Base-by-base conservation (phyloP, 2,797 vertebrate genomes). In the Gambusia yucatana region DNA sequence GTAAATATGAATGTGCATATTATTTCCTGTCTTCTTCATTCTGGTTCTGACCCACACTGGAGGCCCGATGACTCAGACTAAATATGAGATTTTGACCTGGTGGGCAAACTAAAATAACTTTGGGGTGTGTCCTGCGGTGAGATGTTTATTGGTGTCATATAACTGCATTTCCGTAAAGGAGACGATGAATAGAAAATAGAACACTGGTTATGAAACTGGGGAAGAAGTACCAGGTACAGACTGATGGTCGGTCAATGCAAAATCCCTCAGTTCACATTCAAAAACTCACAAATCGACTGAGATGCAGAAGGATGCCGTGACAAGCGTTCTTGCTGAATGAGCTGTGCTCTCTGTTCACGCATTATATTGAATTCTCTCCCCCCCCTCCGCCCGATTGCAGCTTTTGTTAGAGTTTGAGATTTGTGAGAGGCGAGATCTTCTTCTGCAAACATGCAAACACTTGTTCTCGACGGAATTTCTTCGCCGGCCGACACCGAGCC, bases 391-490 rank as follows among this genome's bases (percentile, higher is more conserved):
- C 77, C 87, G 81, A 90, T 90, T 86, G 82, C 77, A 22, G 67
- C 79, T 86, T 88, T 89, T 88, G 84, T 89, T 91, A 82, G 88
- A 87, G 88, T 91, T 91, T 81, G 41, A 89, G 87, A 93, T 92
- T 88, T 91, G 88, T 78, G 73, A 88, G 63, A 76, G 82, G 82
- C 87, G 84, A 84, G 87, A 90, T 93, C 92, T 88, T 92, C 89
- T 89, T 91, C 90, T 87, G 88, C 89, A 94, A 92, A 93, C 90
- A 94, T 88, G 87, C 88, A 69, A 77, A 86, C 86, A 86, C 87
- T 78, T 88, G 84, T 80, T 88, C 86, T 67, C 25, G 78, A 82
- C 81, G 84, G 86, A 89, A 92, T 87, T 92, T 90, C 87, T 86
- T 76, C n/a, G 74, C 77, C 30, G 8, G 75, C 82, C 59, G 76